These are phyloP conservation scores for Leptodactylus fallax DNA, from an alignment of 2,797 vertebrate genomes.

Conservation along the genomic window DNA sequence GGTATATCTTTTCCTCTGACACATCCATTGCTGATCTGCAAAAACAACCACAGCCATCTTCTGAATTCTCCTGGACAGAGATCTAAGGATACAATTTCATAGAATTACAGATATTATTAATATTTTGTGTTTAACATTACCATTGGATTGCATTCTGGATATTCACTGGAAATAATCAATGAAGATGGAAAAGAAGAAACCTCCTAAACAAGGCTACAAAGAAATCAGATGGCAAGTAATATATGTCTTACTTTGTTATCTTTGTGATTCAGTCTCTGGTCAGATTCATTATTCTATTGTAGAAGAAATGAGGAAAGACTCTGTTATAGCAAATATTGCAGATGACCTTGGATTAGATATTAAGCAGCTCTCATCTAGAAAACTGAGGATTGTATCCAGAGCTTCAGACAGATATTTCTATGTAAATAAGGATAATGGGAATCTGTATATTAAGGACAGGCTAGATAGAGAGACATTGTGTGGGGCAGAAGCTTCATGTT, in stretches of 20 bases:
- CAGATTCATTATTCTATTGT: conserved; percentile 42
- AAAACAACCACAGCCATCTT: conserved; percentile 7
- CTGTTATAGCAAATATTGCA: conserved; percentile 37
- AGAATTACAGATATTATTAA: no score
- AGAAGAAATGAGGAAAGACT: conserved; percentile 43
- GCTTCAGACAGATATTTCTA: conserved; percentile 66
- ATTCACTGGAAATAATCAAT: no score
- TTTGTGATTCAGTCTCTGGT: conserved; percentile 35
- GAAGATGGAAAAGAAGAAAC: no score
- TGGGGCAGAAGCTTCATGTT: background rate
- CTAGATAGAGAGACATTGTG: conserved; percentile 51
- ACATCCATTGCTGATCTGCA: background rate
- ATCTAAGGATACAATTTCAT: background rate
- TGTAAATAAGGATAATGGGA: conserved; percentile 16
- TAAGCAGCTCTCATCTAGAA: conserved; percentile 25
- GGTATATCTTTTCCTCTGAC: background rate
- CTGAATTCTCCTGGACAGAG: conserved; percentile 9
- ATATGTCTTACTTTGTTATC: background rate
- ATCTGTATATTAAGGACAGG: conserved; percentile 28
- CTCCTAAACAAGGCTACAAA: background rate
- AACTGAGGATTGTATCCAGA: conserved; percentile 53
- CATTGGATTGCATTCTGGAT: background rate
- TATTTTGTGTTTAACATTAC: background rate
- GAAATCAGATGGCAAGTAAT: conserved; percentile 13
- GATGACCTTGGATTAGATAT: conserved; percentile 26